These are phyloP conservation scores for Regulus satrapa DNA, from an alignment of 2,113 vertebrate species.

Conservation along the genomic window DNA sequence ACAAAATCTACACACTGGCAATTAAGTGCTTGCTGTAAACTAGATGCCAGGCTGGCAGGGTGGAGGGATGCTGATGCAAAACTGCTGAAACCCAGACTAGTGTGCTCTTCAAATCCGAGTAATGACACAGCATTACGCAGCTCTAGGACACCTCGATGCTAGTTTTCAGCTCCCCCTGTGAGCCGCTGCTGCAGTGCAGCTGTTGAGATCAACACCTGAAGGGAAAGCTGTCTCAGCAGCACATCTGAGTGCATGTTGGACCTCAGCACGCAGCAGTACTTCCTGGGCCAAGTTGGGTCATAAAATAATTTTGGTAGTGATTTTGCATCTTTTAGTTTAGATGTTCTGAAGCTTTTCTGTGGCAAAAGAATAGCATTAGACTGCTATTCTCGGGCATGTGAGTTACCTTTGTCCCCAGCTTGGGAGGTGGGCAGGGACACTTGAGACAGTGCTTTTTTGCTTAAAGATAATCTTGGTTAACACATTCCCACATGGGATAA, in stretches of 20 bases:
- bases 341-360: neutral
- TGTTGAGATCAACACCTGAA: neutral
- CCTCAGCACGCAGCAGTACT: neutral
- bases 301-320: neutral
- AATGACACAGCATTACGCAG: neutral
- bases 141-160: neutral
- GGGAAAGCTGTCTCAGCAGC: neutral
- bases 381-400: accelerated
- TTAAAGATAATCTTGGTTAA: neutral
- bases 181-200: neutral
- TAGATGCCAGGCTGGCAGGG: neutral
- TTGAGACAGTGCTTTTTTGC: neutral
- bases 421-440: neutral
- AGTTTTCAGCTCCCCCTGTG: neutral
- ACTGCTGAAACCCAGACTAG: neutral
- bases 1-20: neutral
- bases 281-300: neutral
- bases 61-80: neutral
- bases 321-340: neutral
- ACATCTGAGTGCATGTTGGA: neutral
- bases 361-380: neutral
- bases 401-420: neutral
- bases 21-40: neutral
- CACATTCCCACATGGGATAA: neutral
- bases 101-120: neutral